A percentile compares a stretch with the other conserved stretches of the same genome.
These are phyloP conservation scores for Achroia grisella DNA, from an alignment of 1,140 invertebrate genomes.

Conservation along the genomic window DNA sequence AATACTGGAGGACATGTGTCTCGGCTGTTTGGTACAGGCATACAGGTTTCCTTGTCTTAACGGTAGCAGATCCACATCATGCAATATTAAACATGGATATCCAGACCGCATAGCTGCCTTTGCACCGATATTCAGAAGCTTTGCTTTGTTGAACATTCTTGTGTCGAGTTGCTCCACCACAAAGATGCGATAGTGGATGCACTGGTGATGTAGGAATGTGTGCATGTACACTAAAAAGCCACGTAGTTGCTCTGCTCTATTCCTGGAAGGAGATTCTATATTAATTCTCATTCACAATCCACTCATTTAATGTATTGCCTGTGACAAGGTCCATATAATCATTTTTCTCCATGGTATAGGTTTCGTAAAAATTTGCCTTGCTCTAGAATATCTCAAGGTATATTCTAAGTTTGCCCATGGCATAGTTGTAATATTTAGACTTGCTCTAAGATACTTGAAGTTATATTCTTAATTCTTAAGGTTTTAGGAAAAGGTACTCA, in stretches of 20 bases:
- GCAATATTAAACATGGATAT: slow-evolving; percentile 93
- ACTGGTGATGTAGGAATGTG: slow-evolving; percentile 55
- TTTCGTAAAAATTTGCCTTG: too few species aligned
- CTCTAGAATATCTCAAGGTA: too few species aligned
- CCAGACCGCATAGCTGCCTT: slow-evolving; percentile 81
- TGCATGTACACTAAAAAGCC: slow-evolving; percentile 68
- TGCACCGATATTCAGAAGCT: slow-evolving; percentile 95
- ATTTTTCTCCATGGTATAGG: too few species aligned
- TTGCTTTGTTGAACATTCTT: slow-evolving; percentile 92
- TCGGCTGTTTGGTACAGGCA: slow-evolving; percentile 88
- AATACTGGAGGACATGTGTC: slow-evolving; percentile 94
- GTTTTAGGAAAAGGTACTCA: too few species aligned
- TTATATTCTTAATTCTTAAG: too few species aligned
- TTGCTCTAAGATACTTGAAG: too few species aligned
- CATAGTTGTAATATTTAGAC: too few species aligned
- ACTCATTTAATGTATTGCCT: too few species aligned
- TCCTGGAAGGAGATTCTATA: slow-evolving; percentile 38
- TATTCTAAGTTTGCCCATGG: too few species aligned
- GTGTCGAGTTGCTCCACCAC: slow-evolving; percentile 90
- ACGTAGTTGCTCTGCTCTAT: slow-evolving; percentile 57
- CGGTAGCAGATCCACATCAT: slow-evolving; percentile 96
- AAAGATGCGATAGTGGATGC: slow-evolving; percentile 83
- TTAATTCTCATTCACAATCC: not conserved
- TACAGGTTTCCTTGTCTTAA: slow-evolving; percentile 93
- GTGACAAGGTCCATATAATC: too few species aligned